A percentile compares a stretch with the other conserved stretches of the same genome.
Conservation (phyloP, 2,888 invertebrate species). For the Iselma pallidipennis region DNA sequence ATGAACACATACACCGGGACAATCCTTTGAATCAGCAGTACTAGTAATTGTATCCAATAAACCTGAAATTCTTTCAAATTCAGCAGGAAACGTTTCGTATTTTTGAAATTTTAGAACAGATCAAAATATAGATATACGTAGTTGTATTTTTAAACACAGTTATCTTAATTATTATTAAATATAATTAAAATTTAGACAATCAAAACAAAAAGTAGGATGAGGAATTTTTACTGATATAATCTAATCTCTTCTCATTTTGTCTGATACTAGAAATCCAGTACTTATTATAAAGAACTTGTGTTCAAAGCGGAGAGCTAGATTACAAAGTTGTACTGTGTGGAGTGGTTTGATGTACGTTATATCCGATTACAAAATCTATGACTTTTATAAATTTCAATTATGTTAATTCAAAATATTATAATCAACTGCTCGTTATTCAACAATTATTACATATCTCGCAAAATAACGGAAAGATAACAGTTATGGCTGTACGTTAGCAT, state of each 20-base stretch:
- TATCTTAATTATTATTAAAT: no score
- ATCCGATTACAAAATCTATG: neutral
- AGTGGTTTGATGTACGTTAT: neutral
- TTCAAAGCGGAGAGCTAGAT: no score
- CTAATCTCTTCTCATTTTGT: no score
- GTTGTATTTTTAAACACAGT: no score
- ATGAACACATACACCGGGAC: conserved; percentile 88
- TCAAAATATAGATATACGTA: no score
- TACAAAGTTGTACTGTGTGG: no score
- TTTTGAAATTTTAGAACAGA: no score
- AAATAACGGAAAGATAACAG: conserved; percentile 23
- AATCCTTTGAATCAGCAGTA: conserved; percentile 82
- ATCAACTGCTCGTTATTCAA: conserved; percentile 16
- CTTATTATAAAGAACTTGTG: no score
- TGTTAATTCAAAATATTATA: conserved; percentile 17
- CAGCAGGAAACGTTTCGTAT: neutral
- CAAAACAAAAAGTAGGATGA: no score
- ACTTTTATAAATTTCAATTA: neutral
- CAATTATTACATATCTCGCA: conserved; percentile 13
- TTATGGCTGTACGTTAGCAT: conserved; percentile 7
- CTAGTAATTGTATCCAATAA: conserved; percentile 83
- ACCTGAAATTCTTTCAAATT: conserved; percentile 59
- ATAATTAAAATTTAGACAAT: no score
- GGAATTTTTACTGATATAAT: no score
- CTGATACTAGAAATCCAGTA: no score